phyloP scores from a whole-genome alignment of 2,888 invertebrate genomes.

The Gastracanthus pulcherrimus region DNA sequence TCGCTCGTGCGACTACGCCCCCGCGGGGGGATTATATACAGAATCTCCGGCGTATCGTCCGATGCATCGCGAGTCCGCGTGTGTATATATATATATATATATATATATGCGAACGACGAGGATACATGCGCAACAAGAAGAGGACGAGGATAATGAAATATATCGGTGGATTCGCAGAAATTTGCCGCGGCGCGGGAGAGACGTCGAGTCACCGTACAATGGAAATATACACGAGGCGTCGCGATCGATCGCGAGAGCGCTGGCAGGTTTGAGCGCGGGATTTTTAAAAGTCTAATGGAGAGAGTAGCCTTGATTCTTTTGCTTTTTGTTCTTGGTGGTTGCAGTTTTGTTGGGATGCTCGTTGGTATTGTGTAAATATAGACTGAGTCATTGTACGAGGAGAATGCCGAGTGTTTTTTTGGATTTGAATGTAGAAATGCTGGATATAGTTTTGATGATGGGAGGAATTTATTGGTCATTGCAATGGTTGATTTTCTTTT shows the following conservation, averaged over 20 bases:
- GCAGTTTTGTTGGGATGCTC: neutral
- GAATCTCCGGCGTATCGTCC: neutral
- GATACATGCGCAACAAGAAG: neutral
- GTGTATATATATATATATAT: too few species aligned
- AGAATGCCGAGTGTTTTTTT: neutral
- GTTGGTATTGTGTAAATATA: neutral
- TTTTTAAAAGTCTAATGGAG: neutral
- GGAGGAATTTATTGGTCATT: neutral
- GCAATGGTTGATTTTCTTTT: too few species aligned
- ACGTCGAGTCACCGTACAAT: neutral
- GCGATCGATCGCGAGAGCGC: too few species aligned
- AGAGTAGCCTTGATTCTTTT: neutral
- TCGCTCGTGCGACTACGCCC: neutral
- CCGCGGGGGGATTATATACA: neutral
- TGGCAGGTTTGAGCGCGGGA: neutral
- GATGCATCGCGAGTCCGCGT: neutral
- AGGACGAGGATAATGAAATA: neutral
- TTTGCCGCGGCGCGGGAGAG: neutral
- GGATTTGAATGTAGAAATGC: neutral
- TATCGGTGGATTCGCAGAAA: constrained; percentile 13
- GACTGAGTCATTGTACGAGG: neutral
- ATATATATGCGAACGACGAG: too few species aligned
- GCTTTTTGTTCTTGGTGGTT: neutral
- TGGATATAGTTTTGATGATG: too few species aligned
- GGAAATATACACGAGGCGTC: too few species aligned